phyloP scores from a whole-genome alignment of 2,113 vertebrate species.

The Aspiorhynchus laticeps region DNA sequence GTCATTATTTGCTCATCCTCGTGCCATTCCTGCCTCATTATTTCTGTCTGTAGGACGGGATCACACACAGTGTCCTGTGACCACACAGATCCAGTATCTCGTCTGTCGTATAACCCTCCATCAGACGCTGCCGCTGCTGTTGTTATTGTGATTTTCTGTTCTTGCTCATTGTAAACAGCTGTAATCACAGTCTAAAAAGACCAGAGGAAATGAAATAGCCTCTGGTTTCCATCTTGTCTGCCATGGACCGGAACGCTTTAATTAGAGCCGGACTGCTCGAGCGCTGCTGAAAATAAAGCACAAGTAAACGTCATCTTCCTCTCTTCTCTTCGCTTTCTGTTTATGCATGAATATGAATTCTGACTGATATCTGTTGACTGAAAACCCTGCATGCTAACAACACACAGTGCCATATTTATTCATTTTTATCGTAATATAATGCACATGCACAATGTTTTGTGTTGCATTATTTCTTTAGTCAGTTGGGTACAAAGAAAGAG shows the following conservation, averaged over 20 bases:
- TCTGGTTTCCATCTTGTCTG: constrained; percentile 68
- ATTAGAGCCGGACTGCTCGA: constrained; percentile 71
- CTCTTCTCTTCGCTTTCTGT: constrained; percentile 15
- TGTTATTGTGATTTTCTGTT: constrained; percentile 51
- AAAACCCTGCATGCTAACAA: background rate
- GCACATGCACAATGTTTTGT: background rate
- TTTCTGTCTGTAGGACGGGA: background rate
- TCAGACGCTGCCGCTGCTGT: constrained; percentile 66
- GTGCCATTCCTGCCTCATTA: background rate
- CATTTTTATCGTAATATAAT: background rate
- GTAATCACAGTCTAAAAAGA: constrained; percentile 73
- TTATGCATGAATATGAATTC: constrained; percentile 20
- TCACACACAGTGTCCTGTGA: background rate
- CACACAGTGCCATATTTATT: background rate
- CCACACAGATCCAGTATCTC: constrained; percentile 69
- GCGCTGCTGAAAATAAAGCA: constrained; percentile 70
- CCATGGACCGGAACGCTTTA: constrained; percentile 76
- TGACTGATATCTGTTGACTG: background rate
- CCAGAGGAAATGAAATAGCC: constrained; percentile 68
- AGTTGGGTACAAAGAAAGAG: background rate
- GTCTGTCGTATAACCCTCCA: constrained; percentile 76
- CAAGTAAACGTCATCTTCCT: constrained; percentile 57
- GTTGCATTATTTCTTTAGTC: background rate
- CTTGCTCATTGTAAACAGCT: constrained; percentile 76
- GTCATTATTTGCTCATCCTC: background rate